Conservation (phyloP, 2,113 vertebrate species). For the Leucoraja erinaceus region DNA sequence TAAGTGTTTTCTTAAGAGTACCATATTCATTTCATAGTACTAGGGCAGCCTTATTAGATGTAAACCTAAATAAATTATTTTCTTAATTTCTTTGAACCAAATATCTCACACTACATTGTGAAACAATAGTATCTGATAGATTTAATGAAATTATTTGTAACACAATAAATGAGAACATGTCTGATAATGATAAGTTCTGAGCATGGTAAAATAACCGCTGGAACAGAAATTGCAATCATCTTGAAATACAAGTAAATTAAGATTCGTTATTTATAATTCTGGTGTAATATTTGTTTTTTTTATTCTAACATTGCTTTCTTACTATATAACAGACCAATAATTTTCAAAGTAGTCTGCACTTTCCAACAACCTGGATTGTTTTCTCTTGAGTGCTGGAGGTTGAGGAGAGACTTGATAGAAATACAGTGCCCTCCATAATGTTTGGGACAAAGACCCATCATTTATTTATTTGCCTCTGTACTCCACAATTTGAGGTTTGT, state of each 20-base stretch:
- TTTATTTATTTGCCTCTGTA: too few species aligned
- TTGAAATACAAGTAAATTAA: neutral
- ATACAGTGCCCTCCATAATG: too few species aligned
- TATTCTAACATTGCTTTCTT: slow-evolving; percentile 11
- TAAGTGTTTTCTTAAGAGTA: too few species aligned
- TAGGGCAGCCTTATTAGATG: too few species aligned
- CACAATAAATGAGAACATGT: neutral
- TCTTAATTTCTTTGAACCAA: neutral
- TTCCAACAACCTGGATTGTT: neutral
- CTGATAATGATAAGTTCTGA: neutral
- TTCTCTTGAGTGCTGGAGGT: too few species aligned
- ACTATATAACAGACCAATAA: neutral
- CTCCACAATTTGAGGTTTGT: too few species aligned
- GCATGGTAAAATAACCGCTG: neutral
- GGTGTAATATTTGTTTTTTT: neutral
- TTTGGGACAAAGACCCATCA: too few species aligned
- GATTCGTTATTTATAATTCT: neutral
- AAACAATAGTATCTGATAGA: neutral
- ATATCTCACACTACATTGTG: neutral
- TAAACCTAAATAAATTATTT: neutral
- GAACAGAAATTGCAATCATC: neutral
- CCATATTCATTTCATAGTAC: too few species aligned
- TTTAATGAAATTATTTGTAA: neutral
- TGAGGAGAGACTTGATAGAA: too few species aligned
- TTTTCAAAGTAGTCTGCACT: neutral